Percentiles rank a stretch among this genome's conserved stretches.
These are phyloP conservation scores for Enteromius paludinosus DNA, from an alignment of 2,797 vertebrate species.

Conservation along the genomic window DNA sequence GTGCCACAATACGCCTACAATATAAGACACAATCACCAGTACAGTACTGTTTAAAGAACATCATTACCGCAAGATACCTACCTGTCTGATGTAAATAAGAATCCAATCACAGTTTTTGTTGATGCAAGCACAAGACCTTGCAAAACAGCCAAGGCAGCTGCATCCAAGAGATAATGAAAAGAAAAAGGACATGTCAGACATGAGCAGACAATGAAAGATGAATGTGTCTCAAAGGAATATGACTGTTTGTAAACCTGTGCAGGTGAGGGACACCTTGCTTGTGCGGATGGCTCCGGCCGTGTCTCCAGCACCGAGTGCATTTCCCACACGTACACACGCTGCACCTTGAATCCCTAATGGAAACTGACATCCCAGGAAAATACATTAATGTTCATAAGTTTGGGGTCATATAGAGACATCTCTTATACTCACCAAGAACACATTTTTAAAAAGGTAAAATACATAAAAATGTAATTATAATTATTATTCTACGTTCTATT, in stretches of 20 bases:
- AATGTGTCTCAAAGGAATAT: not conserved
- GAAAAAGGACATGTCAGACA: not conserved
- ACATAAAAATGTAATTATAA: not conserved
- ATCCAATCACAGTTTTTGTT: constrained; percentile 78
- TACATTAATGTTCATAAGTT: not conserved
- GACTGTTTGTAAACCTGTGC: constrained; percentile 76
- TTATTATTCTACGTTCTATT: no score
- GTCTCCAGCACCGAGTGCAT: constrained; percentile 87
- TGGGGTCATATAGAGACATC: not conserved
- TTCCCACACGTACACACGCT: constrained; percentile 85
- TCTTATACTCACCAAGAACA: not conserved
- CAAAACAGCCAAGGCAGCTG: constrained; percentile 70
- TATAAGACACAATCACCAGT: constrained; percentile 1
- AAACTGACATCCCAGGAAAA: constrained; percentile 72
- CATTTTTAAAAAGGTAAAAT: no score
- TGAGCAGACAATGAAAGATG: not conserved
- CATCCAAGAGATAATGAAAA: constrained; percentile 13
- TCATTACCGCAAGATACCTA: constrained; percentile 69
- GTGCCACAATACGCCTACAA: constrained; percentile 80
- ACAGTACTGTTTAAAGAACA: not conserved
- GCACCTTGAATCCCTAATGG: constrained; percentile 87
- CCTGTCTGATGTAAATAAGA: constrained; percentile 84
- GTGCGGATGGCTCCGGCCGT: constrained; percentile 80
- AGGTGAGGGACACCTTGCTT: constrained; percentile 76
- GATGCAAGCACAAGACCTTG: constrained; percentile 70